Conservation (phyloP, 2,113 vertebrate species). For the Myodes glareolus region DNA sequence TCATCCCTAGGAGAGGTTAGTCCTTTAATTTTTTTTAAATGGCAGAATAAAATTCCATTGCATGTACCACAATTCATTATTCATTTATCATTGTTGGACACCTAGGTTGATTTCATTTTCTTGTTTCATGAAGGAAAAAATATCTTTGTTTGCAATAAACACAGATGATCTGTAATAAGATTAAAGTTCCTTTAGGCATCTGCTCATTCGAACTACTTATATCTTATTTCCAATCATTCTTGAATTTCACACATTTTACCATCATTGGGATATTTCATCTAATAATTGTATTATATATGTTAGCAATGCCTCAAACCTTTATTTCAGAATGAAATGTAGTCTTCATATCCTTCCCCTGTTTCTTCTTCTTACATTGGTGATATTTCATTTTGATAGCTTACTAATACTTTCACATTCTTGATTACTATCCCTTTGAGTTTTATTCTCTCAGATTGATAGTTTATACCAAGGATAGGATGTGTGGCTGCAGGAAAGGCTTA, state of each 20-base stretch:
- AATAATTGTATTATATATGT: not conserved
- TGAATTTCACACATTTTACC: not conserved
- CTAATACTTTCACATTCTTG: not conserved
- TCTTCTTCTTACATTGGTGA: not conserved
- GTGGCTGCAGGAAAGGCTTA: not conserved
- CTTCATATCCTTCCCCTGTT: not conserved
- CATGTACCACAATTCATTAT: not conserved
- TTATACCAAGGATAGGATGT: too few species aligned
- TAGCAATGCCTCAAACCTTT: not conserved
- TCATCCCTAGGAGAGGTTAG: not conserved
- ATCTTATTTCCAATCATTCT: not conserved
- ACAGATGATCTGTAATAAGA: not conserved
- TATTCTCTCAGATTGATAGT: not conserved
- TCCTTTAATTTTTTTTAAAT: not conserved
- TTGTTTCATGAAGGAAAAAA: not conserved
- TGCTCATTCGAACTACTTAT: too few species aligned
- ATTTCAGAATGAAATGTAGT: not conserved
- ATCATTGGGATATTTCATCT: not conserved
- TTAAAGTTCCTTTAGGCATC: not conserved
- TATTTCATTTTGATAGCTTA: not conserved
- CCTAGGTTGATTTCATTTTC: not conserved
- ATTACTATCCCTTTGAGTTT: not conserved
- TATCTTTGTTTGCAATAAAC: not conserved
- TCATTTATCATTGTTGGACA: not conserved
- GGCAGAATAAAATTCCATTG: not conserved